phyloP scores from a whole-genome alignment of 2,797 vertebrate species.

The Poecilia wingei region DNA sequence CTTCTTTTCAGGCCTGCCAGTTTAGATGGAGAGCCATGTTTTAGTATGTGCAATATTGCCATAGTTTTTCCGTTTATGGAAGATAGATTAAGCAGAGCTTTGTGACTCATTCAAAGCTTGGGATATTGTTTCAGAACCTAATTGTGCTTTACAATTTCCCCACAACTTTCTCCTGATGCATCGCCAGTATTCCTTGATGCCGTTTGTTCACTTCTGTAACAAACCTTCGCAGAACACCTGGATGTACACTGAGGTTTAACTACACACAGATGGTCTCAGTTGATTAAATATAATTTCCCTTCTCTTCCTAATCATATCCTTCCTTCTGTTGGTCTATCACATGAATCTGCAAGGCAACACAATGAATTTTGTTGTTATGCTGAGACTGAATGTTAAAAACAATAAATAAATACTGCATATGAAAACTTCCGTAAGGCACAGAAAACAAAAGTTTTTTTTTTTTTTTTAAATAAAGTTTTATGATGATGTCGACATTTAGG shows the following conservation, averaged over 20 bases:
- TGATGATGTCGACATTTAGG: neutral
- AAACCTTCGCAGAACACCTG: neutral
- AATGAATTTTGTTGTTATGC: neutral
- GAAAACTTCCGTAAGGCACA: neutral
- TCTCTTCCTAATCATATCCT: neutral
- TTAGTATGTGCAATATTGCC: neutral
- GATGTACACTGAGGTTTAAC: neutral
- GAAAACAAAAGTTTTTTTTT: too few species aligned
- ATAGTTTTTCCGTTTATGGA: neutral
- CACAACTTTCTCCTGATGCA: neutral
- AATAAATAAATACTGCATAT: neutral
- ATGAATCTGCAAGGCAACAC: neutral
- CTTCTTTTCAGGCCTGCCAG: too few species aligned
- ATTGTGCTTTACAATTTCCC: neutral
- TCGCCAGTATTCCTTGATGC: neutral
- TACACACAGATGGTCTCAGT: neutral
- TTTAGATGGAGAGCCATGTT: neutral
- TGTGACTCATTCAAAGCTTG: neutral
- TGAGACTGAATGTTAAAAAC: neutral
- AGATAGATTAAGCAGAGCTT: neutral
- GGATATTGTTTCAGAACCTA: neutral
- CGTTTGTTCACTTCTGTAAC: neutral
- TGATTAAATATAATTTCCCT: neutral
- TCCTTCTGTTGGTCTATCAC: neutral
- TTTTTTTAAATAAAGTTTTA: neutral